Evolutionary conservation across 2,113 vertebrate species (phyloP), one percentile per base, ranked within the genome.

Genomic region (Megalops atlanticus): DNA sequence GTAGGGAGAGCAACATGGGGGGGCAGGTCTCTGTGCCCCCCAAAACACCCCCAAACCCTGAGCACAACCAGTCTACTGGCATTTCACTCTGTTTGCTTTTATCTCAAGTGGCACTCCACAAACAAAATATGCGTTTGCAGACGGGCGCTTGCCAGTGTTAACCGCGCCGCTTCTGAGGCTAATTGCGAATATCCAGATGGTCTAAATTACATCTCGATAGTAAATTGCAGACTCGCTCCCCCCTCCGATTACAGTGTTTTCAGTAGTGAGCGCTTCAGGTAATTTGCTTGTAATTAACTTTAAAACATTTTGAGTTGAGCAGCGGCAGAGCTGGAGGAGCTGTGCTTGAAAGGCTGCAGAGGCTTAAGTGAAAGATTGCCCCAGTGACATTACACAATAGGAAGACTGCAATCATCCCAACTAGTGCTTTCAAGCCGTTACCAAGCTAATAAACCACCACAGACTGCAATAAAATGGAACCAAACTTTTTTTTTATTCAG

Each of bases 321-420:
- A 74, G 64, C 39, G 68, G 74, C 47, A 27, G 71, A 35, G 41
- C 43, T 58, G 71, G 27, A 27, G 27, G 73, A 31, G 73, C 58
- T 58, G 15, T 64, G 78, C 72, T 58, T 54, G 52, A 54, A 36
- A 18, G 58, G 31, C 80, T 73, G 6, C 41, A 33, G 54, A 78
- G 40, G 64, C 41, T 47, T 71, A 45, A 69, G 31, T 79, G 58
- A 79, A 45, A 79, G 47, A 79, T 70, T 43, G 14, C 39, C 41
- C 40, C 77, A 89, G 83, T 94, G 93, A 92, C 91, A 91, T 94
- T 92, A 81, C 49, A 81, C 47, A 83, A 73, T 75, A 72, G 49
- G 68, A 78, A 81, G 58, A 39, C 39, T 76, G 49, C 70, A 80
- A 76, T 81, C 78, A 58, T 79, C 54, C 52, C 33, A 54, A 58